These are phyloP conservation scores for Temnopleurus reevesii DNA, from an alignment of 53 echinoderm and acorn worm species.

Conservation along the genomic window DNA sequence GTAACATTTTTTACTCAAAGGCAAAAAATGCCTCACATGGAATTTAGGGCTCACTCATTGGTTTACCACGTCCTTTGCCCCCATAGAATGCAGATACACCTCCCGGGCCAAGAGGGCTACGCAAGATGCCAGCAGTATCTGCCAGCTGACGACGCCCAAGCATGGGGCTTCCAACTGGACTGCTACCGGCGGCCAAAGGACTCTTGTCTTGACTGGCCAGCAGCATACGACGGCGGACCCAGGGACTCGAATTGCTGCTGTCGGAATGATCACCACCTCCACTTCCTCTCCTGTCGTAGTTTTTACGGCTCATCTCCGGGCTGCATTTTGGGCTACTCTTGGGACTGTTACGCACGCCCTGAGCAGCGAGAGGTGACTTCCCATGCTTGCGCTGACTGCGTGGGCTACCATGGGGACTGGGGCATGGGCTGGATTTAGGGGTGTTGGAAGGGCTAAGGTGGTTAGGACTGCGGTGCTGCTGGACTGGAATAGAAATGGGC, in stretches of 20 bases:
- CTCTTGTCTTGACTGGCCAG: constrained; percentile 69
- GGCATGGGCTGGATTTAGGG: constrained; percentile 92
- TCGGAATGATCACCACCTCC: constrained; percentile 73
- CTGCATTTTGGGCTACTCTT: constrained; percentile 79
- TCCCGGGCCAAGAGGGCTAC: constrained; percentile 69
- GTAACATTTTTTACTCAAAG: no score
- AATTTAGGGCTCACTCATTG: constrained; percentile 42
- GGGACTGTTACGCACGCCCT: constrained; percentile 58
- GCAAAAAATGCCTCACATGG: background rate
- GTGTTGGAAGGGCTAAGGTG: constrained; percentile 90
- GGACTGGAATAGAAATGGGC: constrained; percentile 66
- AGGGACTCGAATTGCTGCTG: constrained; percentile 81
- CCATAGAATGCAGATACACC: constrained; percentile 69
- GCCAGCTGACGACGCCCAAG: constrained; percentile 62
- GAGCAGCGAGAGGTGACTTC: constrained; percentile 68
- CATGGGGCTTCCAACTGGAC: constrained; percentile 77
- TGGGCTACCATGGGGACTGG: constrained; percentile 96
- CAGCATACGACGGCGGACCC: constrained; percentile 86
- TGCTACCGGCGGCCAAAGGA: constrained; percentile 72
- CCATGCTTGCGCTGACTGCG: constrained; percentile 84
- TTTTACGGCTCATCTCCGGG: constrained; percentile 80
- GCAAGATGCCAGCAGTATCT: constrained; percentile 62
- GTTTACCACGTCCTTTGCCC: constrained; percentile 79
- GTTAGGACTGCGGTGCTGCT: constrained; percentile 70
- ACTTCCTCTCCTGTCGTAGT: constrained; percentile 63